These are phyloP conservation scores for Paramormyrops hopkinsi DNA, from an alignment of 2,797 vertebrate genomes.

Conservation along the genomic window DNA sequence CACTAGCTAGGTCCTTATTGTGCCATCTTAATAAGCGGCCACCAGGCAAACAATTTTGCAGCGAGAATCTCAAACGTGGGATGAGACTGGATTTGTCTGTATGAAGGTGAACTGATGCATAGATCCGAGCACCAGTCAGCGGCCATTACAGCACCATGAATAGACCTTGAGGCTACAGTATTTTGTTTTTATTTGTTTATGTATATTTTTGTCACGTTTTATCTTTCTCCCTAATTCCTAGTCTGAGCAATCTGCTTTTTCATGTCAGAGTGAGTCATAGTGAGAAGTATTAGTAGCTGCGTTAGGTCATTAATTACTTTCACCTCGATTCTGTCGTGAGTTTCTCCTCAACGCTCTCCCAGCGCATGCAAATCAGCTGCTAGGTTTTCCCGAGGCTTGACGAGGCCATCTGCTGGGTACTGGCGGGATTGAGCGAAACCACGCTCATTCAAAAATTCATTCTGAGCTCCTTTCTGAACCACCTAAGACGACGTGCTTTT, in stretches of 20 bases:
- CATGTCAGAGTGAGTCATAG: background rate
- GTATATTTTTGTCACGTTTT: background rate
- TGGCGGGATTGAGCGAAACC: background rate
- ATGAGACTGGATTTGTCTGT: background rate
- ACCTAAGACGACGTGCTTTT: background rate
- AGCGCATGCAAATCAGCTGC: background rate
- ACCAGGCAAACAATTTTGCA: background rate
- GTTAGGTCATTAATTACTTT: conserved; percentile 11
- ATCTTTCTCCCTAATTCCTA: background rate
- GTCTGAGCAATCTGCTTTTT: conserved; percentile 11
- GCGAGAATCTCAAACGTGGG: background rate
- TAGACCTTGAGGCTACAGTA: background rate
- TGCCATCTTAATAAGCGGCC: background rate
- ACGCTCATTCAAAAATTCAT: background rate
- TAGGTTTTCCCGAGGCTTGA: background rate
- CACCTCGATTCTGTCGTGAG: background rate
- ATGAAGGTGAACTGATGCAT: background rate
- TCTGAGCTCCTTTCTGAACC: background rate
- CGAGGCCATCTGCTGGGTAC: conserved; percentile 28
- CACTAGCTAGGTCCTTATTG: background rate
- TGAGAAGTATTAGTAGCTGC: background rate
- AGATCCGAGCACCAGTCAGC: background rate
- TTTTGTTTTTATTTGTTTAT: background rate
- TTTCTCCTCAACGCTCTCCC: background rate
- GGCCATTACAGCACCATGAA: background rate